phyloP scores from a whole-genome alignment of 2,113 vertebrate species.

The Albula goreensis region DNA sequence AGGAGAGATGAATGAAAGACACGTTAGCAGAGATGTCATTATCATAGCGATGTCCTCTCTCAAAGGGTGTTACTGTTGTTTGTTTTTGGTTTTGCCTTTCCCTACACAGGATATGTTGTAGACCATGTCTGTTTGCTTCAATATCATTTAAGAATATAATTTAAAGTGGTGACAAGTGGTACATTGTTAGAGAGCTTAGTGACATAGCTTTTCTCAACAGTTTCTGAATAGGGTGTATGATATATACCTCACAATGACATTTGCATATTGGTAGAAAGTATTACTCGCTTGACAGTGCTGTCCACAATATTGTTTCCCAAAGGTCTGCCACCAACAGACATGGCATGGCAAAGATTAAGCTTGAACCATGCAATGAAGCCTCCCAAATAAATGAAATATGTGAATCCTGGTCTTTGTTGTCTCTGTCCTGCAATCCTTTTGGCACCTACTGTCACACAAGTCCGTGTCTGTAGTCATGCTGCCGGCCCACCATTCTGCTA shows the following conservation, averaged over 20 bases:
- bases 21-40: neutral
- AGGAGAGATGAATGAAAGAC: slow-evolving; percentile 16
- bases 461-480: neutral
- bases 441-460: neutral
- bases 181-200: no score
- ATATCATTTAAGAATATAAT: no score
- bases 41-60: neutral
- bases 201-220: no score
- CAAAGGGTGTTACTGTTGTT: no score
- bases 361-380: neutral
- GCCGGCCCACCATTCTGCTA: slow-evolving; percentile 23
- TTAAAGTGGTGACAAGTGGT: no score
- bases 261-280: neutral
- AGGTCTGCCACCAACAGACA: neutral
- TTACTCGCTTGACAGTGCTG: no score
- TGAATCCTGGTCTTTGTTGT: neutral
- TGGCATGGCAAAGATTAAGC: neutral
- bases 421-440: neutral
- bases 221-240: no score
- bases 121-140: no score
- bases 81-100: neutral
- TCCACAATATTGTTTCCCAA: neutral
- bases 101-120: no score
- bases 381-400: neutral
- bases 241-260: neutral